Conservation (phyloP, 92 coral and sea anemone genomes). For the Pocillopora grandis region DNA sequence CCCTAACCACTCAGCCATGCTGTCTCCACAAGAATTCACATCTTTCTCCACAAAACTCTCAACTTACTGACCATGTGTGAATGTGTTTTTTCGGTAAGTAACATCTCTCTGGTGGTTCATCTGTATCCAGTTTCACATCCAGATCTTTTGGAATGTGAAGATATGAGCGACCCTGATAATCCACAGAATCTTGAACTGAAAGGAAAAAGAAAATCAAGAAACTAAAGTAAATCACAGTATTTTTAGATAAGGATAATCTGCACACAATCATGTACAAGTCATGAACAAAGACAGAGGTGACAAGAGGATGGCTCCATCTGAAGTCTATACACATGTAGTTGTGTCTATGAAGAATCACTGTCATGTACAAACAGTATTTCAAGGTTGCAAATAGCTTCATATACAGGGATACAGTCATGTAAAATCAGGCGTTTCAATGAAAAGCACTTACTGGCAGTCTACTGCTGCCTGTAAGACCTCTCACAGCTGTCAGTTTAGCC, state of each 20-base stretch:
- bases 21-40: too few species aligned
- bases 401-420: too few species aligned
- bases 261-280: neutral
- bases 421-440: too few species aligned
- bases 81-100: slow-evolving; percentile 94
- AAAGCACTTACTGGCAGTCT: too few species aligned
- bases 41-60: too few species aligned
- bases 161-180: slow-evolving; percentile 96
- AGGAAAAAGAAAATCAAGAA: neutral
- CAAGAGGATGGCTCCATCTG: neutral
- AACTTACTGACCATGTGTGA: slow-evolving; percentile 82
- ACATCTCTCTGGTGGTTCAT: slow-evolving; percentile 94
- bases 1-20: too few species aligned
- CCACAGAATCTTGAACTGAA: slow-evolving; percentile 92
- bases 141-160: slow-evolving; percentile 96
- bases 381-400: neutral
- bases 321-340: neutral
- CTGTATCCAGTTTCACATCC: slow-evolving; percentile 88
- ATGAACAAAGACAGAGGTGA: neutral
- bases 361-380: neutral
- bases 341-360: neutral
- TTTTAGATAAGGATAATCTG: neutral
- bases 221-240: neutral
- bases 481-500: too few species aligned
- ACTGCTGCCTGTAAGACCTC: too few species aligned